Percentiles rank a stretch among this genome's conserved stretches.
These are phyloP conservation scores for Sinocyclocheilus grahami DNA, from an alignment of 2,113 vertebrate species.

Conservation along the genomic window DNA sequence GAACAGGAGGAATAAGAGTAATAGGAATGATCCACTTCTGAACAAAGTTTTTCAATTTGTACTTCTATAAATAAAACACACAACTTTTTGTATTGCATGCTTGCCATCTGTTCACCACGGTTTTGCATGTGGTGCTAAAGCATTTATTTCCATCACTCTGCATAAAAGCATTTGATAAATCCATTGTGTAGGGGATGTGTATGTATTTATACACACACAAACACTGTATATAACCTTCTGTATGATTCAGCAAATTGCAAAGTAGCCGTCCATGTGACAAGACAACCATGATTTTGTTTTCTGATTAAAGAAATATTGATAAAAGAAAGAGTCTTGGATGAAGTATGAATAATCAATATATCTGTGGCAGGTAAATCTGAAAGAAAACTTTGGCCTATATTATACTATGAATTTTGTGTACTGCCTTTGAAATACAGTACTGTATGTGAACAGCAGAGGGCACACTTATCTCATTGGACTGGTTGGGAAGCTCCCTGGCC, in stretches of 20 bases:
- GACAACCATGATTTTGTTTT: neutral
- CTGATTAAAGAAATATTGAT: neutral
- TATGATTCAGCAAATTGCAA: neutral
- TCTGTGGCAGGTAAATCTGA: neutral
- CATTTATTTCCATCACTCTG: neutral
- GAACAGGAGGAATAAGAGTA: neutral
- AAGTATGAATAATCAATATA: neutral
- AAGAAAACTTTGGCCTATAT: neutral
- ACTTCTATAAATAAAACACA: slow-evolving; percentile 1
- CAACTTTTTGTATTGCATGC: neutral
- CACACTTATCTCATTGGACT: neutral
- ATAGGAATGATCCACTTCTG: slow-evolving; percentile 3
- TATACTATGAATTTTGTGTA: neutral
- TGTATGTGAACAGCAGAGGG: slow-evolving; percentile 31
- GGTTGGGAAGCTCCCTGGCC: neutral
- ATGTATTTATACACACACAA: neutral
- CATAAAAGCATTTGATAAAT: neutral
- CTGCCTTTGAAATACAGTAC: slow-evolving; percentile 3
- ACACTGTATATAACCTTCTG: neutral
- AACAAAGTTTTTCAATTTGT: neutral
- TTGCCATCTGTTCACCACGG: slow-evolving; percentile 8
- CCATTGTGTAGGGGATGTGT: neutral
- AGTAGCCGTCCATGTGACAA: neutral
- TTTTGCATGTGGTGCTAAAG: neutral
- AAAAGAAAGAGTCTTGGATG: neutral